Evolutionary conservation across 2,113 vertebrate genomes (phyloP).

Genomic region (Carlito syrichta): DNA sequence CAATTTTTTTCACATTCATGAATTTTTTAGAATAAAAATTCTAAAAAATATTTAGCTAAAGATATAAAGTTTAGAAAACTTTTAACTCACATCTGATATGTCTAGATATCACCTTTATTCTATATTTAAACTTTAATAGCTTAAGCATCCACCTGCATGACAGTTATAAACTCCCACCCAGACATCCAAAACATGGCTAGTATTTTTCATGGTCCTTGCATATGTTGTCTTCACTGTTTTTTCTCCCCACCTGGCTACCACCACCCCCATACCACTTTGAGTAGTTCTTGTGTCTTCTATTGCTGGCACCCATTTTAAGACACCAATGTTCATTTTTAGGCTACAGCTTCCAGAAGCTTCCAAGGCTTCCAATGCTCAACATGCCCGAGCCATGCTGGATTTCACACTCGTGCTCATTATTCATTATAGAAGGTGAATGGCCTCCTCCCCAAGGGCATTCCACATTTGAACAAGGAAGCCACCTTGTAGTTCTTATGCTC

Average conservation of each 20-base stretch:
- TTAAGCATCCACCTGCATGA: not conserved
- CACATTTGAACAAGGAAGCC: not conserved
- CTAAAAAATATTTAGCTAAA: not conserved
- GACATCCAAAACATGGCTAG: not conserved
- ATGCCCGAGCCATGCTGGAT: accelerated
- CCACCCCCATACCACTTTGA: accelerated
- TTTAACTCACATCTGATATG: not conserved
- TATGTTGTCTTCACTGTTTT: not conserved
- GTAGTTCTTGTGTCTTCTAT: not conserved
- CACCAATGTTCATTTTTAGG: not conserved
- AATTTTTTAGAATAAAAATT: not conserved
- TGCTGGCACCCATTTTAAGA: not conserved
- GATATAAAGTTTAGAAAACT: not conserved
- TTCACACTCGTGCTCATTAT: accelerated
- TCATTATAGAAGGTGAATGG: accelerated
- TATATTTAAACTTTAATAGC: not conserved
- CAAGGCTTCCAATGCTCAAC: not conserved
- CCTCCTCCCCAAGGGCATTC: too few species aligned
- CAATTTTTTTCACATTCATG: not conserved
- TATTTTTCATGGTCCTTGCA: accelerated
- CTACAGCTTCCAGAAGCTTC: not conserved
- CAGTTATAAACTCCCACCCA: not conserved
- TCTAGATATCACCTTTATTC: not conserved
- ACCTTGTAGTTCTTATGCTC: not conserved
- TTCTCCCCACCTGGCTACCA: not conserved